Conservation (phyloP, 2,797 vertebrate genomes). For the Urosaurus nigricauda region DNA sequence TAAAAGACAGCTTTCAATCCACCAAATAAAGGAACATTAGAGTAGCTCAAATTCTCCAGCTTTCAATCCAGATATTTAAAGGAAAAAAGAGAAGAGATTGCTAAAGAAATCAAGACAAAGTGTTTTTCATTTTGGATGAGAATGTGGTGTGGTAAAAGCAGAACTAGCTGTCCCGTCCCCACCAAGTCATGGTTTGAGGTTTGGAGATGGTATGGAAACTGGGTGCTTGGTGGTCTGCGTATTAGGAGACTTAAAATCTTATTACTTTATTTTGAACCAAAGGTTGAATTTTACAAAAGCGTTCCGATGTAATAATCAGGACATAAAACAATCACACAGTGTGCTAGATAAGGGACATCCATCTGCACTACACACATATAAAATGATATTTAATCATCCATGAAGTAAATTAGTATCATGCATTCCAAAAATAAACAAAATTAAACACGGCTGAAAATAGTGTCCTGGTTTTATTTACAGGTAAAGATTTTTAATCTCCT, state of each 20-base stretch:
- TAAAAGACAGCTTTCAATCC: background rate
- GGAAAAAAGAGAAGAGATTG: background rate
- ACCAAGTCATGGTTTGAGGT: rapidly evolving
- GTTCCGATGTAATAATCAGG: too few species aligned
- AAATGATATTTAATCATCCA: too few species aligned
- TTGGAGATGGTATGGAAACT: background rate
- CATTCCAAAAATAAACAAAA: too few species aligned
- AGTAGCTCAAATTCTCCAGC: background rate
- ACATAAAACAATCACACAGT: too few species aligned
- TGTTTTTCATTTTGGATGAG: constrained; percentile 1
- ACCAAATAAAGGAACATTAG: too few species aligned
- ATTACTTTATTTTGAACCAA: background rate
- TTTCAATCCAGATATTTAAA: background rate
- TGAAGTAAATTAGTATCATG: too few species aligned
- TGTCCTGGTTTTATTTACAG: too few species aligned
- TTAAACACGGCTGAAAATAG: too few species aligned
- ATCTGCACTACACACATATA: too few species aligned
- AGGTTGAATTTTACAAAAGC: too few species aligned
- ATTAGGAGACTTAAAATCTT: background rate
- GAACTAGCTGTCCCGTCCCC: constrained; percentile 46
- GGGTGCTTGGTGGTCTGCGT: rapidly evolving
- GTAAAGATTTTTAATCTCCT: too few species aligned
- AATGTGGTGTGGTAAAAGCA: constrained; percentile 6
- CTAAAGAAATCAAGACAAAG: constrained; percentile 30
- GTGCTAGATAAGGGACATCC: too few species aligned